A percentile compares a stretch with the other conserved stretches of the same genome.
These are phyloP conservation scores for Bambusicola thoracicus DNA, from an alignment of 2,113 vertebrate genomes.

Conservation along the genomic window DNA sequence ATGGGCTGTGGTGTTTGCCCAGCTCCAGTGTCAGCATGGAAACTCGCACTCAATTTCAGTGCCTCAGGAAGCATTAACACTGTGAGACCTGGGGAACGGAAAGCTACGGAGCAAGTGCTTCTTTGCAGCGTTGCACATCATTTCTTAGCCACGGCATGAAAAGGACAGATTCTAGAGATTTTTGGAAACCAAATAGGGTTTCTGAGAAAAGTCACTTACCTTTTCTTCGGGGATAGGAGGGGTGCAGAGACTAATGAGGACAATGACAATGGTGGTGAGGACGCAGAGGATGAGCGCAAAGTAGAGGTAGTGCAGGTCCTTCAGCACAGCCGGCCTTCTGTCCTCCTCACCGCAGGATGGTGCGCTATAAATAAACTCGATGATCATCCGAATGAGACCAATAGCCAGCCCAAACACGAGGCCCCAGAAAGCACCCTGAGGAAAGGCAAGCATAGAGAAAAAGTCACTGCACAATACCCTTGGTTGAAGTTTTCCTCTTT, in stretches of 20 bases:
- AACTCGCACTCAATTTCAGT: constrained; percentile 44
- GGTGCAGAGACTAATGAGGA: constrained; percentile 84
- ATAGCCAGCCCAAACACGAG: constrained; percentile 86
- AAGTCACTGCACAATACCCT: not conserved
- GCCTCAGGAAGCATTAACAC: constrained; percentile 47
- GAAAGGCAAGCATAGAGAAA: not conserved
- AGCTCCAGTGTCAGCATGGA: constrained; percentile 52
- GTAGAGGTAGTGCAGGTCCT: constrained; percentile 92
- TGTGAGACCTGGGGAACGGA: not conserved
- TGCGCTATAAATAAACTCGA: constrained; percentile 84
- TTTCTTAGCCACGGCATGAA: not conserved
- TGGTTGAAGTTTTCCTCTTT: not conserved
- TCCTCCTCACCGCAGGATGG: constrained; percentile 89
- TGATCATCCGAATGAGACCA: constrained; percentile 84
- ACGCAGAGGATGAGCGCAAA: constrained; percentile 89
- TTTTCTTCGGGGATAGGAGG: constrained; percentile 83
- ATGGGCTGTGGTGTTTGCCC: constrained; percentile 37
- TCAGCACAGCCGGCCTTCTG: constrained; percentile 83
- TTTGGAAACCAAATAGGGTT: fast-evolving
- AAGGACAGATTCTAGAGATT: not conserved
- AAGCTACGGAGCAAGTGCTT: not conserved
- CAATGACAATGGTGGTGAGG: constrained; percentile 78
- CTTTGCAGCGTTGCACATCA: not conserved
- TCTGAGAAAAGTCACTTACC: constrained; percentile 72
- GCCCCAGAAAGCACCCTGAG: constrained; percentile 96